Conservation (phyloP, 2,797 vertebrate species). For the Cetoscarus ocellatus region DNA sequence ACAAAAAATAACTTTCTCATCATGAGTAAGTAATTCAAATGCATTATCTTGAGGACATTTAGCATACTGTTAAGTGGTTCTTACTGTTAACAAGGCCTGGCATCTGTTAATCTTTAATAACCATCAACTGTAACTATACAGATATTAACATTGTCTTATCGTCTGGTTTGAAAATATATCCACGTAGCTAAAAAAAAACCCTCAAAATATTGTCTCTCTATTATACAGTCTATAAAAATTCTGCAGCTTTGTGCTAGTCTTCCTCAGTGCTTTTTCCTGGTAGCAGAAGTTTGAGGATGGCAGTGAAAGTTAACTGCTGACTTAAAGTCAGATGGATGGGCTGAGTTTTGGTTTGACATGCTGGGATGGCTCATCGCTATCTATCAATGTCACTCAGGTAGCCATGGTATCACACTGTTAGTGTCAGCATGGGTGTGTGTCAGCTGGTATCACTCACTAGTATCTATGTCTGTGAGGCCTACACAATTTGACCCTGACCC, state of each 20-base stretch:
- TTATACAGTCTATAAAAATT: background rate
- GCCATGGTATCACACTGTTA: constrained; percentile 72
- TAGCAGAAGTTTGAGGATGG: background rate
- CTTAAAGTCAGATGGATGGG: constrained; percentile 35
- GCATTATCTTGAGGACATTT: too few relatives aligned
- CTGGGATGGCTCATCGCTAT: constrained; percentile 55
- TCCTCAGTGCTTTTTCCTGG: background rate
- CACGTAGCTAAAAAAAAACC: too few relatives aligned
- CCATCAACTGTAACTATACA: too few relatives aligned
- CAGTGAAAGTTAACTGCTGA: background rate
- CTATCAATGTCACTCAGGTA: constrained; percentile 77
- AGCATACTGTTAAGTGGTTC: too few relatives aligned
- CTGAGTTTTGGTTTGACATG: constrained; percentile 29
- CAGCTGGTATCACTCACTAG: constrained; percentile 82
- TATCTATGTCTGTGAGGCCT: constrained; percentile 78
- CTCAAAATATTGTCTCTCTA: too few relatives aligned
- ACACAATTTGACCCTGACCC: constrained; percentile 81
- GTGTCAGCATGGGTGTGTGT: constrained; percentile 76
- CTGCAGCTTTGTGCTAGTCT: background rate
- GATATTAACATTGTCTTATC: too few relatives aligned
- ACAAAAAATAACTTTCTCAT: too few relatives aligned
- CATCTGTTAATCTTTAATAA: too few relatives aligned
- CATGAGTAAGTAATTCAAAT: too few relatives aligned
- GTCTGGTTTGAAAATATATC: too few relatives aligned
- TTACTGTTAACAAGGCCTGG: too few relatives aligned